Percentiles rank a stretch among this genome's conserved stretches.
Conservation (phyloP, 2,797 vertebrate genomes). For the Macropodus opercularis region DNA sequence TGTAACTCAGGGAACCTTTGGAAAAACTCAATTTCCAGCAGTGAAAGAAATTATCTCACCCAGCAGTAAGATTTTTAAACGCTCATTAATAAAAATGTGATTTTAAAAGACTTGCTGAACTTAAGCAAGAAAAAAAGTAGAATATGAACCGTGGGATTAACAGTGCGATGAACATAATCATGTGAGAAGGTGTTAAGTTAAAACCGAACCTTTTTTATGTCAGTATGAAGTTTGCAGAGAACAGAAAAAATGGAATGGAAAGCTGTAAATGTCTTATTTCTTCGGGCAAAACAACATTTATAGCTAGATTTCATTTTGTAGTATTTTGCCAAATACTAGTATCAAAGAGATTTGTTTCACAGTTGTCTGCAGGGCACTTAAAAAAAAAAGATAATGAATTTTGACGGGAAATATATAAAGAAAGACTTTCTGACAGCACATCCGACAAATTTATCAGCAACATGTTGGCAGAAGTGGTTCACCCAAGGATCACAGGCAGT, state of each 20-base stretch:
- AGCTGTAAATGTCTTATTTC: neutral
- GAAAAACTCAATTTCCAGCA: neutral
- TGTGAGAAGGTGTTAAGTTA: slow-evolving; percentile 1
- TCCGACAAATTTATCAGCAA: slow-evolving; percentile 29
- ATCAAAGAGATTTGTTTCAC: slow-evolving; percentile 17
- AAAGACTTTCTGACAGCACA: slow-evolving; percentile 25
- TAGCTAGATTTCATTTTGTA: slow-evolving; percentile 16
- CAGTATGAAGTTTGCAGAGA: slow-evolving; percentile 1
- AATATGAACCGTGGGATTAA: slow-evolving; percentile 1
- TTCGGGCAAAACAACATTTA: slow-evolving; percentile 11
- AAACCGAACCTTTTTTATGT: slow-evolving; percentile 30
- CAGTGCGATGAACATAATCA: slow-evolving; percentile 8
- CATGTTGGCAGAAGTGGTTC: slow-evolving; percentile 39
- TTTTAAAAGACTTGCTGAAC: neutral
- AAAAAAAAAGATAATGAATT: slow-evolving; percentile 28
- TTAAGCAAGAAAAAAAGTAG: neutral
- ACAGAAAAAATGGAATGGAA: neutral
- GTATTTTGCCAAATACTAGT: slow-evolving; percentile 31
- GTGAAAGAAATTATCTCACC: neutral
- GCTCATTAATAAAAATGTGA: neutral
- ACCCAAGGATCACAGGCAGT: slow-evolving; percentile 41
- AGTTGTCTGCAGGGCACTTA: slow-evolving; percentile 21
- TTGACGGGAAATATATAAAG: slow-evolving; percentile 24
- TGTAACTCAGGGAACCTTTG: neutral
- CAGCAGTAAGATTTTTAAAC: neutral